Conservation (phyloP, 2,888 invertebrate species). For the Anorthoa munda region DNA sequence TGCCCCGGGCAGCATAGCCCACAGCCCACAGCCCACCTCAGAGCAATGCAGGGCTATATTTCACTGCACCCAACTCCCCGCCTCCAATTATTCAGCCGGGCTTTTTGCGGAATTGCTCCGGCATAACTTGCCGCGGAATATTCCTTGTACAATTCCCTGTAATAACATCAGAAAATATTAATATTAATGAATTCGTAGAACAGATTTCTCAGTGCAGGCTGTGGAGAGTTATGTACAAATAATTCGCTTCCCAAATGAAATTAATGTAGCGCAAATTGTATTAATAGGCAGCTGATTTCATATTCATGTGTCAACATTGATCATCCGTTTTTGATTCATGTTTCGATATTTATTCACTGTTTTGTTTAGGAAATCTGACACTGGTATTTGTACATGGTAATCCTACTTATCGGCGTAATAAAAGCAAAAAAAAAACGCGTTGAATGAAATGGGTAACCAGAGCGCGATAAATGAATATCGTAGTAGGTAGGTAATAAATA, state of each 20-base stretch:
- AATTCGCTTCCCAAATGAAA: conserved; percentile 21
- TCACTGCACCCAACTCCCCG: conserved; percentile 63
- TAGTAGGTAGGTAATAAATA: conserved; percentile 41
- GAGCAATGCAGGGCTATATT: conserved; percentile 68
- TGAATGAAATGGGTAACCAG: conserved; percentile 14
- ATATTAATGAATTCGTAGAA: conserved; percentile 56
- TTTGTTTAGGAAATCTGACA: conserved; percentile 13
- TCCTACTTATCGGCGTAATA: too few species aligned
- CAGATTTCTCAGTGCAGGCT: conserved; percentile 41
- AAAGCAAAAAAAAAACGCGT: background rate
- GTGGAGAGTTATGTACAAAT: conserved; percentile 34
- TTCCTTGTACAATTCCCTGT: conserved; percentile 42
- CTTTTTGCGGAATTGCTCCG: conserved; percentile 75
- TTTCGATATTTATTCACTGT: conserved; percentile 21
- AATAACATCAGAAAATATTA: conserved; percentile 55
- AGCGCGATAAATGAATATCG: conserved; percentile 39
- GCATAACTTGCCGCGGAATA: conserved; percentile 49
- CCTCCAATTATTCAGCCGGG: conserved; percentile 76
- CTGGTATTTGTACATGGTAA: too few species aligned
- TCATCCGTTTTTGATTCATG: conserved; percentile 10
- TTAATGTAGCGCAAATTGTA: conserved; percentile 28
- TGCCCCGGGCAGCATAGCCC: conserved; percentile 63
- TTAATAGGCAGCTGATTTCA: conserved; percentile 29
- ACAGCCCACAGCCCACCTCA: conserved; percentile 46
- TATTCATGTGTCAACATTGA: conserved; percentile 34